Percentiles rank a stretch among this genome's conserved stretches.
Conservation (phyloP, 2,113 vertebrate genomes). For the Casuarius casuarius region DNA sequence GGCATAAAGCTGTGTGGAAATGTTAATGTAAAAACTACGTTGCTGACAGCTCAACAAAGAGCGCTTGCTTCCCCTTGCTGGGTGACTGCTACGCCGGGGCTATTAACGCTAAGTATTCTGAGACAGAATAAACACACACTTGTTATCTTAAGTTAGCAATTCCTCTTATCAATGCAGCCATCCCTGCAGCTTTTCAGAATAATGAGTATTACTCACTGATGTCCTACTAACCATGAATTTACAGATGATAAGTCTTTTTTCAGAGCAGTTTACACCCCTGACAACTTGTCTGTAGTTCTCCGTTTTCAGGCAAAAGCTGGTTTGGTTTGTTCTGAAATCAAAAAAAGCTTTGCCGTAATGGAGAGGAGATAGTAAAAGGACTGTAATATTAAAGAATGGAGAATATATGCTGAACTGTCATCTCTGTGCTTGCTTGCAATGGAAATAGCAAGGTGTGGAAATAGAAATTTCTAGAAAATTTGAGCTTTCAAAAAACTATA, state of each 20-base stretch:
- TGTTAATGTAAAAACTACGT: not conserved
- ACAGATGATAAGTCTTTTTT: not conserved
- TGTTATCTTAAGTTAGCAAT: not conserved
- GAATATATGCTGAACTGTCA: not conserved
- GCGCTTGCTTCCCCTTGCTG: not conserved
- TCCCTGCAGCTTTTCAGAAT: not conserved
- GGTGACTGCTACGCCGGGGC: not conserved
- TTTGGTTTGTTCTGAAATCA: not conserved
- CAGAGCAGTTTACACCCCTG: not conserved
- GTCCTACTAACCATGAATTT: not conserved
- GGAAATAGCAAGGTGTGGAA: not conserved
- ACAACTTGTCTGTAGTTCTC: not conserved
- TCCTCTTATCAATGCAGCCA: not conserved
- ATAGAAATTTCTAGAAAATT: not conserved
- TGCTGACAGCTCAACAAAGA: not conserved
- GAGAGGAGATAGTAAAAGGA: not conserved
- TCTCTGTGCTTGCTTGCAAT: not conserved
- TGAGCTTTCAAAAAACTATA: not conserved
- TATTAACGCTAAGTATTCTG: not conserved
- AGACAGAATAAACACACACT: not conserved
- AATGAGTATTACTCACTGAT: not conserved
- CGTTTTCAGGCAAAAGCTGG: not conserved
- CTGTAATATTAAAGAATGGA: not conserved
- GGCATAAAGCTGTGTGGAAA: not conserved
- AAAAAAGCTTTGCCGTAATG: not conserved